A percentile compares a stretch with the other conserved stretches of the same genome.
Conservation (phyloP, 1,140 invertebrate species). For the Aphidius gifuensis region DNA sequence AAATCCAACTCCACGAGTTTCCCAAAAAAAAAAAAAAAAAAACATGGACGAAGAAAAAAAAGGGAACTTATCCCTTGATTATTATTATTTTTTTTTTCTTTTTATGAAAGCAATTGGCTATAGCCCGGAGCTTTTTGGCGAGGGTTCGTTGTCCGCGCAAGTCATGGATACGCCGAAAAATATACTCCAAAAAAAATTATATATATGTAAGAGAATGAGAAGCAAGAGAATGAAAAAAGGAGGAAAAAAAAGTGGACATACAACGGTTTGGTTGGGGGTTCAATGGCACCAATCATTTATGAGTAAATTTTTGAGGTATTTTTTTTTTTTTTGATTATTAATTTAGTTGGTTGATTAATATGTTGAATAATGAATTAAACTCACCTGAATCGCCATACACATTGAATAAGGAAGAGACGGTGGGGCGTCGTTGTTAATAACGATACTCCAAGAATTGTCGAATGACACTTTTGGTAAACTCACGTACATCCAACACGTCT, state of each 20-base stretch:
- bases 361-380: constrained; percentile 29
- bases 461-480: constrained; percentile 28
- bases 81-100: no score
- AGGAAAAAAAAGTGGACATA: no score
- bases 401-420: constrained; percentile 60
- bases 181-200: no score
- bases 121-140: constrained; percentile 17
- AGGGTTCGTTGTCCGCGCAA: constrained; percentile 36
- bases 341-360: neutral
- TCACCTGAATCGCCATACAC: constrained; percentile 64
- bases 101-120: constrained; percentile 12
- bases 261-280: no score
- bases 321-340: neutral
- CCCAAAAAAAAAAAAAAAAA: no score
- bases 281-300: no score
- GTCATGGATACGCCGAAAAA: constrained; percentile 14
- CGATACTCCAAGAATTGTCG: constrained; percentile 28
- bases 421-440: constrained; percentile 49
- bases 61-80: no score
- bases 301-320: neutral
- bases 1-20: no score
- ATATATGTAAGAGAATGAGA: no score
- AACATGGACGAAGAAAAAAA: no score
- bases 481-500: constrained; percentile 27
- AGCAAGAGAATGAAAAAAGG: no score